Conservation (phyloP, 2,113 vertebrate species). For the Pogonocichla stellata region DNA sequence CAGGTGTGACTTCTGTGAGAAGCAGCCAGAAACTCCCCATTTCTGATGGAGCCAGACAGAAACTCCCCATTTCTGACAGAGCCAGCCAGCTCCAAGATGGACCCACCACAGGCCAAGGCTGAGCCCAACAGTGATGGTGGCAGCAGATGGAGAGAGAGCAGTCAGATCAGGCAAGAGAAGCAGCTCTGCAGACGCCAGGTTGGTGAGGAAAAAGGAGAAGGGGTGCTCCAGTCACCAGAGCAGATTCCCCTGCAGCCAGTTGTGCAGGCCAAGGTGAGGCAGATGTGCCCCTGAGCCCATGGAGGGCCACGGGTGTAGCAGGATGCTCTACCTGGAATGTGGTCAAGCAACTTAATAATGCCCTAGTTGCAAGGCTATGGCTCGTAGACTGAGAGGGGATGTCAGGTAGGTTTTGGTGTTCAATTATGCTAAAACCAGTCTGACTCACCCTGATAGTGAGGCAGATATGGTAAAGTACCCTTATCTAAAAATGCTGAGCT, state of each 20-base stretch:
- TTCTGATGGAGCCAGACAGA: not conserved
- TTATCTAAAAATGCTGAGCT: not conserved
- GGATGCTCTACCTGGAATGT: not conserved
- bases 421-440: not conserved
- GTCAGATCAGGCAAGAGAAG: not conserved
- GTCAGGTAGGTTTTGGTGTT: not conserved
- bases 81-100: not conserved
- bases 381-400: not conserved
- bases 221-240: not conserved
- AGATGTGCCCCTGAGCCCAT: not conserved
- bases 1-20: not conserved
- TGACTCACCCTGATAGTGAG: not conserved
- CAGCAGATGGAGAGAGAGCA: not conserved
- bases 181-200: not conserved
- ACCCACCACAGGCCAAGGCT: not conserved
- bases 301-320: not conserved
- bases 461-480: not conserved
- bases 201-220: not conserved
- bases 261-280: not conserved
- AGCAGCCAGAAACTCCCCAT: not conserved
- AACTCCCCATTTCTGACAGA: not conserved
- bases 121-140: fast-evolving
- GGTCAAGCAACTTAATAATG: not conserved
- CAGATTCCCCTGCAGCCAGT: not conserved
- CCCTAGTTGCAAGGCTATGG: not conserved